Evolutionary conservation across 2,113 vertebrate species (phyloP).

Genomic region (Zosterops pallidus): DNA sequence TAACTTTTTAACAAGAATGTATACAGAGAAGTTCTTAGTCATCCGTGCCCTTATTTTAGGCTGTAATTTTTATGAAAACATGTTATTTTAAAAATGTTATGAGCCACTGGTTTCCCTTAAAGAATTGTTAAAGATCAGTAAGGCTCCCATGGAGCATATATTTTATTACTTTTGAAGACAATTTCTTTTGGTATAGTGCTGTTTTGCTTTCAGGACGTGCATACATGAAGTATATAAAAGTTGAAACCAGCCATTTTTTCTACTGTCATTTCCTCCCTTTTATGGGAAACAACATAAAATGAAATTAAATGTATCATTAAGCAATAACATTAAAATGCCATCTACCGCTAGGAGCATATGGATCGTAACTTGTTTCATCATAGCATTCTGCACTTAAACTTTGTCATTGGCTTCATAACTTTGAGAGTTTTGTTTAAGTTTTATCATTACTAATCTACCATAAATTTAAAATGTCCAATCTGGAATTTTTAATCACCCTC

Average conservation of each 20-base stretch:
- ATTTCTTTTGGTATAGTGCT: background rate
- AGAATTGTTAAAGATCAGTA: slow-evolving; percentile 52
- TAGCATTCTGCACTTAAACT: slow-evolving; percentile 31
- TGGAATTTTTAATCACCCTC: background rate
- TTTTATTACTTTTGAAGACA: slow-evolving; percentile 46
- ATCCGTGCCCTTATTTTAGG: background rate
- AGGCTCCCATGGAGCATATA: slow-evolving; percentile 4
- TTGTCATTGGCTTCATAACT: slow-evolving; percentile 17
- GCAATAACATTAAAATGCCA: slow-evolving; percentile 62
- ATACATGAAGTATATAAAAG: slow-evolving; percentile 54
- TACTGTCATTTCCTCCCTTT: slow-evolving; percentile 34
- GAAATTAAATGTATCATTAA: slow-evolving; percentile 68
- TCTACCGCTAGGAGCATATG: slow-evolving; percentile 53
- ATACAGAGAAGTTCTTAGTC: background rate
- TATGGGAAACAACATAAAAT: slow-evolving; percentile 50
- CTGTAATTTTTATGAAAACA: slow-evolving; percentile 26
- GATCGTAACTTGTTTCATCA: slow-evolving; percentile 53
- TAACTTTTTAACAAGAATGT: background rate
- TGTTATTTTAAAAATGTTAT: slow-evolving; percentile 53
- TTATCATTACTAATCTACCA: background rate
- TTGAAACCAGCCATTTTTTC: slow-evolving; percentile 46
- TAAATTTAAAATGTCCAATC: background rate
- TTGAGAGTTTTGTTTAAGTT: background rate
- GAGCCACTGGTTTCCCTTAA: slow-evolving; percentile 15
- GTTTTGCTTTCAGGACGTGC: slow-evolving; percentile 40